Evolutionary conservation across 1,140 invertebrate genomes (phyloP), one percentile per base, ranked within the genome.

Genomic region (Spodoptera litura): DNA sequence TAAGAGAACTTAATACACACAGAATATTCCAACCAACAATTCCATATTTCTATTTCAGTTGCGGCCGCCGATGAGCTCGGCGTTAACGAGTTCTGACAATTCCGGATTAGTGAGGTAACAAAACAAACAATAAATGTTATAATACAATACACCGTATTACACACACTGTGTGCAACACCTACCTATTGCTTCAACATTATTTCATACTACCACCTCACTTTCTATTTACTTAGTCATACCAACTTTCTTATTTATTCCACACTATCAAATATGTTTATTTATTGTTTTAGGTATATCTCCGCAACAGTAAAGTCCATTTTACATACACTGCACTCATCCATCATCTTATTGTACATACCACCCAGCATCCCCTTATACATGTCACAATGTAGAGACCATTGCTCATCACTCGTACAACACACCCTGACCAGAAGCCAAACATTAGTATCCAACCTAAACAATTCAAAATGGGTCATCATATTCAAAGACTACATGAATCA

Each of bases 101-200:
- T 94, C 93, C 89, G 93, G 93, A 88, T 92, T 94, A 93, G 93
- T 94, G 89, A 94, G 93, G 93, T 94, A 91, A 93, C 71, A 44
- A 44, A 44, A 44, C 35, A 20, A 38, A 51, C 27, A 5, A 31
- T 56, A 59, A 73, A 44, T n/a, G 56, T 53, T 35, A 64, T 15
- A 25, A 44, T 38, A 20, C 59, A 66, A 27, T 51, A 59, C 25
- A 20, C 59, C 27, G 11, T 53, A 51, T 74, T 74, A 74, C 51
- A 66, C 27, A 66, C 62, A 38, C 20, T 27, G 61, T 11, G 61
- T 64, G 44, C 27, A n/a, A 73, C 59, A 75, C 73, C 13, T 62
- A 75, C 58, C 25, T 62, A 56, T 55, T 72, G 38, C 72, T 73
- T 56, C 66, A 5, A 38, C 27, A 56, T 56, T 73, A 59, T 49